These are phyloP conservation scores for Trematomus bernacchii DNA, from an alignment of 2,797 vertebrate species.

Conservation along the genomic window DNA sequence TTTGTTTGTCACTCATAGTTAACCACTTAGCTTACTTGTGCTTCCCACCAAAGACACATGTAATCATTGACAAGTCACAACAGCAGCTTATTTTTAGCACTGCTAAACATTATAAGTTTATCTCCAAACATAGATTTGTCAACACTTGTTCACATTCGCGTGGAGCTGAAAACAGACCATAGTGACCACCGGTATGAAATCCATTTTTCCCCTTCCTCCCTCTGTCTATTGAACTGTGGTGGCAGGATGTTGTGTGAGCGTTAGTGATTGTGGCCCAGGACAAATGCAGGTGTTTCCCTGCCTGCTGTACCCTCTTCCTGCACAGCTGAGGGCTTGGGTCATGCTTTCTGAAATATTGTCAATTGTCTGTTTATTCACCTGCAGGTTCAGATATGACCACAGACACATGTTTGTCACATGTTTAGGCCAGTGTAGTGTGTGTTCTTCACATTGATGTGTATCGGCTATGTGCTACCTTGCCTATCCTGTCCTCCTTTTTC, in stretches of 20 bases:
- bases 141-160: conserved; percentile 22
- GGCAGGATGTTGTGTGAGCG: conserved; percentile 78
- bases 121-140: conserved; percentile 8
- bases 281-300: conserved; percentile 87
- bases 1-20: too few species aligned
- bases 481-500: neutral
- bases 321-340: conserved; percentile 62
- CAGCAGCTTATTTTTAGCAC: neutral
- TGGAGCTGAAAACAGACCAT: conserved; percentile 27
- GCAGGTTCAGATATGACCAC: conserved; percentile 24
- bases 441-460: too few species aligned
- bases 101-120: neutral
- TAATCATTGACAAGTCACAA: too few species aligned
- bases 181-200: conserved; percentile 36
- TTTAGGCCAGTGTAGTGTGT: neutral
- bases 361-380: conserved; percentile 64
- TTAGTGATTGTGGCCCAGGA: conserved; percentile 73
- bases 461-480: too few species aligned
- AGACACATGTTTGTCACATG: neutral
- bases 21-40: too few species aligned
- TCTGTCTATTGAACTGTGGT: conserved; percentile 43
- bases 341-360: conserved; percentile 46
- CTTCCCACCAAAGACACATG: too few species aligned
- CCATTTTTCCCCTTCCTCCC: conserved; percentile 63
- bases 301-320: conserved; percentile 73